These are phyloP conservation scores for Galerucella calmariensis DNA, from an alignment of 2,888 invertebrate species.

Conservation along the genomic window DNA sequence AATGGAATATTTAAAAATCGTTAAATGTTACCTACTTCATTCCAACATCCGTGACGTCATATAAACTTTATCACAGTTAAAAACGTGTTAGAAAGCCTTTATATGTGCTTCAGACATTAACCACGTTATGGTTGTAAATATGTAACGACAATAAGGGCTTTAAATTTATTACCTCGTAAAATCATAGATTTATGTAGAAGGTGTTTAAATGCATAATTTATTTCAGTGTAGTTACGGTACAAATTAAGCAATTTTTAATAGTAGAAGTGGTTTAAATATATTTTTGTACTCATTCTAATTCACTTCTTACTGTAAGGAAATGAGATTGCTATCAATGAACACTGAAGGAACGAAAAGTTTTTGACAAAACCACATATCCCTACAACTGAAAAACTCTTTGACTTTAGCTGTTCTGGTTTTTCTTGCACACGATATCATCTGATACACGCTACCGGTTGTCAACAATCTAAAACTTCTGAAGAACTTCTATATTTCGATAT, in stretches of 20 bases:
- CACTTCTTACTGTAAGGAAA: too few relatives aligned
- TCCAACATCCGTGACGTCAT: slow-evolving; percentile 19
- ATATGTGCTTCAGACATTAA: slow-evolving; percentile 14
- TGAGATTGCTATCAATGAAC: too few relatives aligned
- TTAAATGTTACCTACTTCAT: neutral
- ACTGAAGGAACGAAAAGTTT: too few relatives aligned
- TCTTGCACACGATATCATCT: neutral
- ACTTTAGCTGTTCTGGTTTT: neutral
- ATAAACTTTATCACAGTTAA: slow-evolving; percentile 27
- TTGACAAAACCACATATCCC: too few relatives aligned
- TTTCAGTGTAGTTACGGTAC: neutral
- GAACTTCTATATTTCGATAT: neutral
- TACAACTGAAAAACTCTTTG: neutral
- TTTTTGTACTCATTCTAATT: too few relatives aligned
- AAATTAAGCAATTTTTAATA: neutral
- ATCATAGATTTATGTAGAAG: neutral
- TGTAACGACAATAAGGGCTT: slow-evolving; percentile 20
- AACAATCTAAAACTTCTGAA: neutral
- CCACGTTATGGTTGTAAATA: slow-evolving; percentile 25
- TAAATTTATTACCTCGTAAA: neutral
- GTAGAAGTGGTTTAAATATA: too few relatives aligned
- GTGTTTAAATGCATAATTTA: neutral
- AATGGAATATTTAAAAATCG: slow-evolving; percentile 10
- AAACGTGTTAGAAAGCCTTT: slow-evolving; percentile 22
- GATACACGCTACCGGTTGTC: slow-evolving; percentile 1